phyloP scores from a whole-genome alignment of 2,888 invertebrate genomes.

The Bellardia bayeri region DNA sequence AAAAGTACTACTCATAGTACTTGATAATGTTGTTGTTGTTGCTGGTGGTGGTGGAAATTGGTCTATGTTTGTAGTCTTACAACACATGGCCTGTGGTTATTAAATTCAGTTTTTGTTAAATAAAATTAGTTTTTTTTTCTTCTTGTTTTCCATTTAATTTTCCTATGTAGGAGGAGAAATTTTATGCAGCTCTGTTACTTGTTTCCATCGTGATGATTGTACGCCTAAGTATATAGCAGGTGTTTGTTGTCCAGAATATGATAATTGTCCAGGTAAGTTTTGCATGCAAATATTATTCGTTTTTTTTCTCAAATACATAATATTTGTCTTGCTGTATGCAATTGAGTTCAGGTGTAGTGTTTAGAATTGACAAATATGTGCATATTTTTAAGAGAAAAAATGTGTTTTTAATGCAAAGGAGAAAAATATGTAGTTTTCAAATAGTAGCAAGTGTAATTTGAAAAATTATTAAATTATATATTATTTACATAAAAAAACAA shows the following conservation, averaged over 20 bases:
- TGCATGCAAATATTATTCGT: background rate
- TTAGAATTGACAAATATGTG: conserved; percentile 28
- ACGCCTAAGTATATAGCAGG: conserved; percentile 89
- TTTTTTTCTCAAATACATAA: conserved; percentile 2
- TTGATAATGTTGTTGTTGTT: conserved; percentile 19
- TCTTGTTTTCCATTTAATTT: conserved; percentile 26
- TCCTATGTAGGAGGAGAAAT: conserved; percentile 87
- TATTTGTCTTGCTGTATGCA: background rate
- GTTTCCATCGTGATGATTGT: conserved; percentile 91
- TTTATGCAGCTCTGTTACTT: conserved; percentile 90
- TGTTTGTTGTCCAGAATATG: conserved; percentile 92
- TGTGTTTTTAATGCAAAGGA: background rate
- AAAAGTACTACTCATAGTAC: background rate
- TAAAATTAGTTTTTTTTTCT: background rate
- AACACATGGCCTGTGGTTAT: conserved; percentile 34
- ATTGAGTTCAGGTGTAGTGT: background rate
- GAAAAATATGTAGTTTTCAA: background rate
- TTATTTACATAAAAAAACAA: too few relatives aligned
- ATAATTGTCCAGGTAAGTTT: conserved; percentile 89
- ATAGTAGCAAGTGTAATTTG: background rate
- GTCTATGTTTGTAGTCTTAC: conserved; percentile 18
- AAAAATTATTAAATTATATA: background rate
- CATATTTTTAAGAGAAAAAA: background rate
- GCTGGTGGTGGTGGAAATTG: conserved; percentile 30
- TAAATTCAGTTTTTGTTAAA: conserved; percentile 28